These are phyloP conservation scores for Papilio glaucus DNA, from an alignment of 1,140 invertebrate genomes.

Conservation along the genomic window DNA sequence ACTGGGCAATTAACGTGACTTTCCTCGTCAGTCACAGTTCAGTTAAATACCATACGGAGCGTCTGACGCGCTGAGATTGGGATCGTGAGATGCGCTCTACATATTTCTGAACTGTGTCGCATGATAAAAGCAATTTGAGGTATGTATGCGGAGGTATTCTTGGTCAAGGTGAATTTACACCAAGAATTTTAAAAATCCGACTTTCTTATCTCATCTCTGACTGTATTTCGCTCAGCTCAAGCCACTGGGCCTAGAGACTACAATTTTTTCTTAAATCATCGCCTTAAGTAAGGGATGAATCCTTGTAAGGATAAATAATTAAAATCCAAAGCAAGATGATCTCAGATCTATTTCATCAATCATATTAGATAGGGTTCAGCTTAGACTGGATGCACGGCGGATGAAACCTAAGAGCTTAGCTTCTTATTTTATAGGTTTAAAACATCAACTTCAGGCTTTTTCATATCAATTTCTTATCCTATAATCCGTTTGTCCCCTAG, in stretches of 20 bases:
- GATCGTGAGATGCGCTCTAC: conserved; percentile 31
- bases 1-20: not conserved
- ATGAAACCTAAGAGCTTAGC: no score
- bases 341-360: no score
- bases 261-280: no score
- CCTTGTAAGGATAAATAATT: no score
- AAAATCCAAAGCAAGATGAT: no score
- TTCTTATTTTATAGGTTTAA: no score
- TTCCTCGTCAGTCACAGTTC: conserved; percentile 20
- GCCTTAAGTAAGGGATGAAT: no score
- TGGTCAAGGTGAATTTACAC: not conserved
- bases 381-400: no score
- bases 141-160: not conserved
- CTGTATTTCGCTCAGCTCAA: not conserved
- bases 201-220: not conserved
- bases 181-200: not conserved
- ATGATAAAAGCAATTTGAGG: conserved; percentile 22
- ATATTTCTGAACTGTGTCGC: conserved; percentile 31
- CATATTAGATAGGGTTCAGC: no score
- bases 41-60: conserved; percentile 8
- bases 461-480: no score
- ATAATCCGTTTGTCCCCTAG: not conserved
- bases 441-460: no score
- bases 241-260: no score
- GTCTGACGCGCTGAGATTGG: not conserved